Base-by-base conservation (phyloP, 2,888 invertebrate genomes). In the Resseliella maxima region DNA sequence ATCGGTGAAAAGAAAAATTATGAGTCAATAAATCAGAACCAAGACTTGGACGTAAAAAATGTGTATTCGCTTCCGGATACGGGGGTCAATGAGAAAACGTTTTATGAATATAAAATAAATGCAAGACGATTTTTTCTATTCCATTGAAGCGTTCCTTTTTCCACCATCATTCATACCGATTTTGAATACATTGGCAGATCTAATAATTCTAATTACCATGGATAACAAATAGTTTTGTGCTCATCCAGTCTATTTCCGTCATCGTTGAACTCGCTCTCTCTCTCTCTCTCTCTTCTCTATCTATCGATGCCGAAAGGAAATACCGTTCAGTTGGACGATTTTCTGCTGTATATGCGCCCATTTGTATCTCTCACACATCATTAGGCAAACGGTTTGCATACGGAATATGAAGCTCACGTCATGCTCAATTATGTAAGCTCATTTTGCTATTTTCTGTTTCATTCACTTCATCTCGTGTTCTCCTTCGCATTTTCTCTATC, bases 311-410 rank as follows among this genome's bases (percentile, higher is more conserved):
- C 46, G 46, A 8, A 0, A 31, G 72, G 3, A 31, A 72, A 72
- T 15, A 72, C 15, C 31, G 27, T 72, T 72, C 35, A 31, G 5
- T 72, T 31, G 31, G 35, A n/a, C 2, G 72, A 2, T 2, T 31
- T 31, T 31, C 35, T 3, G 1, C 12, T 31, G 31, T 72, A 12
- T 12, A 12, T 31, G 72, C 18, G 18, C 18, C 2, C 12, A 5
- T 72, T 31, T 72, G n/a, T 72, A 72, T 72, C 31, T 72, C 72
- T 72, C 72, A 72, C 72, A 72, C 72, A 72, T 72, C 72, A 72
- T 72, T 72, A 72, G 72, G 72, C 72, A 72, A 72, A 72, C 31
- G 72, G 72, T 31, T 59, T 59, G 24, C 59, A 59, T 59, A 27
- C 18, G 3, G 12, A 27, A 27, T 24, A 24, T 59, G 46, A 50